These are phyloP conservation scores for Apis florea DNA, from an alignment of 1,140 invertebrate genomes.

Conservation along the genomic window DNA sequence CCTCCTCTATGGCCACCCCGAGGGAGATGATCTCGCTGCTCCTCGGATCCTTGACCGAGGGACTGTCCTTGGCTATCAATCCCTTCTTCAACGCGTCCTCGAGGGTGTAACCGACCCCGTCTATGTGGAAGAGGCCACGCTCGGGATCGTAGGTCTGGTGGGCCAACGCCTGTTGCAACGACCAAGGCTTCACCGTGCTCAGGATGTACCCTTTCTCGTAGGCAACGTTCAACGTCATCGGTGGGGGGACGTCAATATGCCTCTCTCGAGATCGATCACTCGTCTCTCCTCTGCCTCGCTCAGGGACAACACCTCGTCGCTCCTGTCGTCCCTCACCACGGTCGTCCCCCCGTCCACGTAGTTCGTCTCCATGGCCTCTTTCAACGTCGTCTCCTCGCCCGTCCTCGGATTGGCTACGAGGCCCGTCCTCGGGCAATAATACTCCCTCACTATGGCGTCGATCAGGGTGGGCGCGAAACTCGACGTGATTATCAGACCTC, in stretches of 20 bases:
- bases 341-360: slow-evolving; percentile 87
- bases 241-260: slow-evolving; percentile 85
- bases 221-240: slow-evolving; percentile 87
- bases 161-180: slow-evolving; percentile 92
- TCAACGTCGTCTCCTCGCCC: slow-evolving; percentile 87
- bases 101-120: slow-evolving; percentile 87
- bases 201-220: slow-evolving; percentile 89
- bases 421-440: slow-evolving; percentile 88
- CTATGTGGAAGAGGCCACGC: slow-evolving; percentile 88
- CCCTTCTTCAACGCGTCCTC: slow-evolving; percentile 89
- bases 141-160: slow-evolving; percentile 90
- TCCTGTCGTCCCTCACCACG: slow-evolving; percentile 87
- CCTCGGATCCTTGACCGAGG: slow-evolving; percentile 90
- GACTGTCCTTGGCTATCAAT: slow-evolving; percentile 87
- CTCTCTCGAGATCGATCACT: slow-evolving; percentile 86
- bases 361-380: slow-evolving; percentile 86
- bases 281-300: slow-evolving; percentile 85
- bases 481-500: slow-evolving; percentile 86
- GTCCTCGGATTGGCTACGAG: slow-evolving; percentile 90
- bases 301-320: slow-evolving; percentile 84
- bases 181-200: slow-evolving; percentile 88
- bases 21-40: slow-evolving; percentile 89
- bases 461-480: slow-evolving; percentile 86
- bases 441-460: slow-evolving; percentile 89
- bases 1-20: slow-evolving; percentile 89